Base-by-base conservation (phyloP, 1,140 invertebrate genomes). In the Lepidurus apus region DNA sequence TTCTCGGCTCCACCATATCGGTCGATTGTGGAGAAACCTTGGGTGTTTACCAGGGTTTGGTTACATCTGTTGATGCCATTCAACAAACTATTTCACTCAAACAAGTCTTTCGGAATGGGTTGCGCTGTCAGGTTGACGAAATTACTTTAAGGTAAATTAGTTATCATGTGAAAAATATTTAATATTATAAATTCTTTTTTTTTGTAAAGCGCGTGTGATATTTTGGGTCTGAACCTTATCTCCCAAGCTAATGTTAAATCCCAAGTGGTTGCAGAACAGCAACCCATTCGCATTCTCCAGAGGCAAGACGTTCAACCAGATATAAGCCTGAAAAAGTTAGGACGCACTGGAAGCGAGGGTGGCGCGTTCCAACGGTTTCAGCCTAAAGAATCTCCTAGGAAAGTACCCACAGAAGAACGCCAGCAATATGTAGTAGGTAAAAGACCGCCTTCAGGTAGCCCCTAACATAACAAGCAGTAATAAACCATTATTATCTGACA, bases 81-180 rank as follows among this genome's bases (percentile, higher is more conserved):
- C 80, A 82, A 42, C 85, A 87, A 80, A 89, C 89, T 42, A 89
- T 96, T 65, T 93, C 91, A 4, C 87, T 96, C 43, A 88, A 87
- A 13, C 91, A 93, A 84, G 90, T 91, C 9, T 95, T 93, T 84
- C 89, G 91, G 80, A 93, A 96, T 87, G 93, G 93, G 7, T 88
- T 94, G 26, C 92, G 92, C 73, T 85, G 82, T 81, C 80, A 84
- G 77, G 85, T 89, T 43, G 84, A 87, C 9, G 85, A 89, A 81
- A 86, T 91, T 65, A 88, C 87, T 44, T 84, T 92, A 26, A 86
- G 86, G 86, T 89, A 86, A 84, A 34, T 80, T 79, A 44, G 34
- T 74, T 13, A 10, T 73, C 80, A 73, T 81, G 86, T 87, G 74
- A 34, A 2, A 34, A 34, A 34, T 34, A 4, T 34, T 34, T 34